Evolutionary conservation across 2,113 vertebrate genomes (phyloP).

Genomic region (Passer montanus): DNA sequence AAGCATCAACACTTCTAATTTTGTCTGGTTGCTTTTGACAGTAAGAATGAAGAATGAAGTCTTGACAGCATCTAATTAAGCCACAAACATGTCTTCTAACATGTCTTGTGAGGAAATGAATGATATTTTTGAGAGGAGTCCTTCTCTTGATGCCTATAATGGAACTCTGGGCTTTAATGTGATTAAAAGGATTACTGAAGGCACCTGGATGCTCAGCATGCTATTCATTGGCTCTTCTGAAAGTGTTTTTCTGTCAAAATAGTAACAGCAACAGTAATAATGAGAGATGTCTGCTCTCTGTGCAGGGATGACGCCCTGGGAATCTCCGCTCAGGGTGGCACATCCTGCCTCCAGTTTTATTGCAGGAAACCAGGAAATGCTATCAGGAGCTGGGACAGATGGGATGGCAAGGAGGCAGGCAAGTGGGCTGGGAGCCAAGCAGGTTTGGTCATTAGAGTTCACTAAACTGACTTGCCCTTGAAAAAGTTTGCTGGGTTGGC

Average conservation of each 20-base stretch:
- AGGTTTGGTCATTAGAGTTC: not conserved
- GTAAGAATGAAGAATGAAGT: not conserved
- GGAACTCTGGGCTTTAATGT: not conserved
- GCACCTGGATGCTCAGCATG: not conserved
- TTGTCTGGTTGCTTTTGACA: not conserved
- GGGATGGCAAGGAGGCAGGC: not conserved
- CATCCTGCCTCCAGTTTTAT: not conserved
- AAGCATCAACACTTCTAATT: not conserved
- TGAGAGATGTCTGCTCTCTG: not conserved
- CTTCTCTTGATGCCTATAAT: not conserved
- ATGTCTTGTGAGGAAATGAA: not conserved
- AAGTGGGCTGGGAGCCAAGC: not conserved
- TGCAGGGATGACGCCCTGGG: not conserved
- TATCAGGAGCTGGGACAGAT: not conserved
- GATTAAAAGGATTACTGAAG: not conserved
- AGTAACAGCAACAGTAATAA: not conserved
- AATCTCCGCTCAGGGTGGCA: not conserved
- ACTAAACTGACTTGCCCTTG: not conserved
- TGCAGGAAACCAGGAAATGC: not conserved
- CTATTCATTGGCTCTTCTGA: not conserved
- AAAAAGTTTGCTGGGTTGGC: not conserved
- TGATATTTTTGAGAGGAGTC: not conserved
- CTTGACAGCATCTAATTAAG: not conserved
- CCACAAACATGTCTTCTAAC: not conserved
- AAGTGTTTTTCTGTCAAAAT: not conserved